Evolutionary conservation across 53 echinoderm and acorn worm genomes (phyloP), one percentile per base, ranked within the genome.

Genomic region (Hippasteria phrygiana): DNA sequence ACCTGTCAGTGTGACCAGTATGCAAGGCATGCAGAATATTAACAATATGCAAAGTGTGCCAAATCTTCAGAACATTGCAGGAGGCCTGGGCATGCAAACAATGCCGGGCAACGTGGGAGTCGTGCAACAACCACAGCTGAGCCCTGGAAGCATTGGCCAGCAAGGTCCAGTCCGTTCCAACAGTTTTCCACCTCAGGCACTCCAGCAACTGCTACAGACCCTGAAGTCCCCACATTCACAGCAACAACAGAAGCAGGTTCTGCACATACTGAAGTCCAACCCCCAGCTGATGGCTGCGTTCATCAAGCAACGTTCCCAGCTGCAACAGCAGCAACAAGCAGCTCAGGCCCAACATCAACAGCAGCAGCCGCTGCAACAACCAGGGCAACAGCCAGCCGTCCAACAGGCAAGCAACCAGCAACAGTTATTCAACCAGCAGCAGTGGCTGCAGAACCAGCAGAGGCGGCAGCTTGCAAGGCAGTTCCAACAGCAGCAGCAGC

Each of bases 281-380:
- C 99, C 99, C 51, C 93, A 92, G 88, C 93, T 98, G 55, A 96
- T 98, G 94, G 95, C 99, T n/a, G 92, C 96, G 34, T 96, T 98
- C 79, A 98, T 98, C 79, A 98, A 91, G 92, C 95, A 87, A 43
- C 90, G 83, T 31, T 72, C 87, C 34, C 89, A 92, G 81, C 92
- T 90, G 80, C 94, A 88, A 67, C 93, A 93, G 70, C 93, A 95
- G 43, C 62, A 78, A 48, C 74, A 90, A 71, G 92, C 90, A 53
- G 94, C 93, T 53, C 95, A 94, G 91, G 63, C 81, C 54, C 83
- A 73, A 37, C 93, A 91, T 32, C 93, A 91, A 13, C 90, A 75
- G 74, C 88, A 83, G 76, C 92, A 87, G 74, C 87, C 50, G 54
- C 93, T 88, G 70, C 90, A 88, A 55, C 92, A 73, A 74, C 85